phyloP scores from a whole-genome alignment of 2,888 invertebrate species.

The Pandemis heparana region DNA sequence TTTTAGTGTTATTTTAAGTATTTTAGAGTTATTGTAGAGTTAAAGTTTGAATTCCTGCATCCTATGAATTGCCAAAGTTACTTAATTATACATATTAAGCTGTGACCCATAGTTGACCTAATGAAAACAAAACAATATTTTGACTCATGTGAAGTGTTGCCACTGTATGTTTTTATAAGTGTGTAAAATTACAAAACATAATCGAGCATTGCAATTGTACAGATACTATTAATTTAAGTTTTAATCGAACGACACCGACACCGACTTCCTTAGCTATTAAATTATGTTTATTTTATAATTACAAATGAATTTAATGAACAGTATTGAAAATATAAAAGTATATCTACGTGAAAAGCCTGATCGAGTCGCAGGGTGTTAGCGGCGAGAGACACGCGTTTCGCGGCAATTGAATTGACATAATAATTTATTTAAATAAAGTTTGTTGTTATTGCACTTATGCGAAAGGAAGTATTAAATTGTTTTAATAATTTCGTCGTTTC shows the following conservation, averaged over 20 bases:
- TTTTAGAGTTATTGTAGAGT: slow-evolving; percentile 8
- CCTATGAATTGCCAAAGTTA: slow-evolving; percentile 40
- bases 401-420: slow-evolving; percentile 42
- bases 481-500: slow-evolving; percentile 59
- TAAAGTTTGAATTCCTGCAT: slow-evolving; percentile 38
- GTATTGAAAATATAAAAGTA: slow-evolving; percentile 41
- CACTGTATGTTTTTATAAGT: slow-evolving; percentile 30
- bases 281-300: neutral
- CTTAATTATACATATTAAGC: slow-evolving; percentile 18
- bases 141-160: slow-evolving; percentile 23
- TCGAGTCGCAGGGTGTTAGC: slow-evolving; percentile 74
- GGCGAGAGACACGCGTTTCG: slow-evolving; percentile 67
- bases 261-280: slow-evolving; percentile 70
- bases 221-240: slow-evolving; percentile 55
- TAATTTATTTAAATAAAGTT: slow-evolving; percentile 46
- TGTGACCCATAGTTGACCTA: slow-evolving; percentile 38
- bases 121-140: neutral
- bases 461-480: slow-evolving; percentile 79
- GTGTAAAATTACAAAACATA: slow-evolving; percentile 53
- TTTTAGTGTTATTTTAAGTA: slow-evolving; percentile 44
- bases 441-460: slow-evolving; percentile 50
- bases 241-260: slow-evolving; percentile 76
- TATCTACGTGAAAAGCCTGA: slow-evolving; percentile 60
- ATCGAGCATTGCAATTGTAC: slow-evolving; percentile 74
- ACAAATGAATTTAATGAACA: slow-evolving; percentile 1